Evolutionary conservation across 2,888 invertebrate species (phyloP).

Genomic region (Cephus pulcher): DNA sequence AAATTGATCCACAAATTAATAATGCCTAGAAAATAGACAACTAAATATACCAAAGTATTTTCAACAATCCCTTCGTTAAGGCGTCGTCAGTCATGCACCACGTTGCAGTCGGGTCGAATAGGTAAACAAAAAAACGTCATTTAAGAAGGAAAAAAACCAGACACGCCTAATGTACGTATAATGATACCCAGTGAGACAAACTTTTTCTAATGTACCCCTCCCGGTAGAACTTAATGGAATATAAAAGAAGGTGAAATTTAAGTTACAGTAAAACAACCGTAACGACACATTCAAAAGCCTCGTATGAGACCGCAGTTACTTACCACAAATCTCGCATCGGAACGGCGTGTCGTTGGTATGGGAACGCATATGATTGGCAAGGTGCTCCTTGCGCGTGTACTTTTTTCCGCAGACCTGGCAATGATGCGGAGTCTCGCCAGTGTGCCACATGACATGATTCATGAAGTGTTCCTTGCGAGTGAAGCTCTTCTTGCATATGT

Average conservation of each 20-base stretch:
- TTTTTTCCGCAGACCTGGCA: constrained; percentile 90
- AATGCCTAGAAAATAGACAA: neutral
- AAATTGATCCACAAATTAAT: neutral
- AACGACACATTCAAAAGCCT: neutral
- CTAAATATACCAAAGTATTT: neutral
- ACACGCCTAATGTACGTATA: neutral
- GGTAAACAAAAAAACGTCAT: neutral
- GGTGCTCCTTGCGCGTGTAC: constrained; percentile 89
- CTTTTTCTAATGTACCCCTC: neutral
- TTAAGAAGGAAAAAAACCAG: neutral
- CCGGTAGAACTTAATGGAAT: neutral
- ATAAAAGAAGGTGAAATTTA: neutral
- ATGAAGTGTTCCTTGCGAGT: constrained; percentile 82
- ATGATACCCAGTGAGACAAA: neutral
- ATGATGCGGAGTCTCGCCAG: constrained; percentile 88
- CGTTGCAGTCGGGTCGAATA: neutral
- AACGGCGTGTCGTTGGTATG: constrained; percentile 91
- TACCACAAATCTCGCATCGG: constrained; percentile 86
- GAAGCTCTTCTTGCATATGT: constrained; percentile 84
- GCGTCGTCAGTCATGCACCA: neutral
- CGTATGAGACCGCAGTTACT: constrained; percentile 35
- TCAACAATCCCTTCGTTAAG: neutral
- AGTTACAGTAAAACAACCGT: neutral
- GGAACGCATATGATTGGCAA: constrained; percentile 88
- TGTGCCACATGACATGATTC: constrained; percentile 86